Conservation (phyloP, 2,113 vertebrate species). For the Ammospiza nelsoni region DNA sequence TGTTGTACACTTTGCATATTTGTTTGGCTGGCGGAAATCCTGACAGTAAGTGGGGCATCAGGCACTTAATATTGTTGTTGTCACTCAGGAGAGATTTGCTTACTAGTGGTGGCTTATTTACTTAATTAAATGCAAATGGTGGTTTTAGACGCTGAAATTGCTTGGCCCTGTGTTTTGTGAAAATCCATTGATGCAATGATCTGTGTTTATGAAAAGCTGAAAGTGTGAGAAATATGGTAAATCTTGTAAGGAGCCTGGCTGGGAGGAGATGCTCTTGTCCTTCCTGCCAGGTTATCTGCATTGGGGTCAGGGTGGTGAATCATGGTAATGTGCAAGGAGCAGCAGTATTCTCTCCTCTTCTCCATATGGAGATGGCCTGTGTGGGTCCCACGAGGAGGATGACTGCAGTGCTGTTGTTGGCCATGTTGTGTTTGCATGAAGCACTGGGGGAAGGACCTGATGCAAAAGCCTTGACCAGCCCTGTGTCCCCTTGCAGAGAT, state of each 20-base stretch:
- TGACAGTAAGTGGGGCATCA: not conserved
- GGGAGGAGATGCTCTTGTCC: not conserved
- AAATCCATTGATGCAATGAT: not conserved
- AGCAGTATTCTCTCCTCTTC: not conserved
- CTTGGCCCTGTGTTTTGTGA: not conserved
- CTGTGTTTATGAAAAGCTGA: not conserved
- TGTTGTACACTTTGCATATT: not conserved
- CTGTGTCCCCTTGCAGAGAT: constrained; percentile 69
- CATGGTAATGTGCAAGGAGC: not conserved
- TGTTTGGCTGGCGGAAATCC: not conserved
- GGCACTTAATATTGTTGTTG: not conserved
- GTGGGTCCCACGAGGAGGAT: accelerated
- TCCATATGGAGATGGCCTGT: not conserved
- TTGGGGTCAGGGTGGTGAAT: not conserved
- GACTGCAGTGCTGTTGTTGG: not conserved
- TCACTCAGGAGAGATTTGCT: not conserved
- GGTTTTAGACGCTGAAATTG: not conserved
- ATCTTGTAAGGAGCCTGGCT: not conserved
- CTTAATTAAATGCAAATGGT: not conserved
- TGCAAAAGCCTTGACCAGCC: not conserved
- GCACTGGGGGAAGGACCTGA: not conserved
- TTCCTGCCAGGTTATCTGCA: not conserved
- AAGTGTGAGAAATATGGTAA: not conserved
- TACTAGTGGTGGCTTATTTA: not conserved
- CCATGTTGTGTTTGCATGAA: not conserved